Evolutionary conservation across 2,797 vertebrate genomes (phyloP).

Genomic region (Notamacropus eugenii): DNA sequence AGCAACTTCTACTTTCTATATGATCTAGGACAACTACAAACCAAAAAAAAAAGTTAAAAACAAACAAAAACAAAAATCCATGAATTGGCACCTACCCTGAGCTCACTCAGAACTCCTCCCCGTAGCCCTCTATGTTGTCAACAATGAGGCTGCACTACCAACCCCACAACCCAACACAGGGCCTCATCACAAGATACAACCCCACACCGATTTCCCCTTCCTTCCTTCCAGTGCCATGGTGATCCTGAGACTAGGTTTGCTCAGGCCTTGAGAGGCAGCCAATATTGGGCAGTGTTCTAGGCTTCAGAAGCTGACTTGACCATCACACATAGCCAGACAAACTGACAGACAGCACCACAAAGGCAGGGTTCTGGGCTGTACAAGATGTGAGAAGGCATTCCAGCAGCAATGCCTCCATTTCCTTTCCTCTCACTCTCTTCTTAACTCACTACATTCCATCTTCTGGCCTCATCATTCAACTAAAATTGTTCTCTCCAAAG

Average conservation of each 20-base stretch:
- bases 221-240: neutral
- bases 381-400: neutral
- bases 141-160: neutral
- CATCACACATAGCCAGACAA: neutral
- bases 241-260: neutral
- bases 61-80: neutral
- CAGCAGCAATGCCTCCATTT: neutral
- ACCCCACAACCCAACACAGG: neutral
- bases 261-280: neutral
- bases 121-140: neutral
- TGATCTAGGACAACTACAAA: neutral
- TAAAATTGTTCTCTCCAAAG: neutral
- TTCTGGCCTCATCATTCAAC: neutral
- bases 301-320: neutral
- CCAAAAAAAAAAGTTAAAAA: neutral
- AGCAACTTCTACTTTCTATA: neutral
- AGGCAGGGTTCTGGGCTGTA: neutral
- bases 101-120: neutral
- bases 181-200: neutral
- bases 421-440: neutral
- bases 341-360: neutral
- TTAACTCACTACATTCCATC: neutral
- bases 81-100: neutral
- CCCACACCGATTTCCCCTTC: neutral
- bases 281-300: neutral